Percentiles rank a stretch among this genome's conserved stretches.
phyloP scores from a whole-genome alignment of 2,797 vertebrate genomes.

The Characodon lateralis region DNA sequence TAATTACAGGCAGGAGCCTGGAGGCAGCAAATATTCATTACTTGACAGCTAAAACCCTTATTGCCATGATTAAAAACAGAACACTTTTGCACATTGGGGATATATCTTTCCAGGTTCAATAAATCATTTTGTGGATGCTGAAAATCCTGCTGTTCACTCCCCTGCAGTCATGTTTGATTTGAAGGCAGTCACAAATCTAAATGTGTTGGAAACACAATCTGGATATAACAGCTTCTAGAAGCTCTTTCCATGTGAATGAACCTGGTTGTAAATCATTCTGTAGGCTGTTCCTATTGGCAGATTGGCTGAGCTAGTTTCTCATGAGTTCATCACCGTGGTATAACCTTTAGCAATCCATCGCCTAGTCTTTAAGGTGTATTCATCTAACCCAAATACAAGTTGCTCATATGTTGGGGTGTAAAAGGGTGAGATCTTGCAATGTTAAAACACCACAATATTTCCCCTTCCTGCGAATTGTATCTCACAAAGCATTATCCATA shows the following conservation, averaged over 20 bases:
- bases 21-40: constrained; percentile 68
- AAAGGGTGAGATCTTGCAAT: not conserved
- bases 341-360: constrained; percentile 14
- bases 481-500: not conserved
- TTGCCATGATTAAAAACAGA: constrained; percentile 72
- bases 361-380: not conserved
- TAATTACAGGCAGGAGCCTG: constrained; percentile 64
- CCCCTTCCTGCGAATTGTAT: not conserved
- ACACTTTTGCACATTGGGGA: constrained; percentile 61
- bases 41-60: constrained; percentile 67
- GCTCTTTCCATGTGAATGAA: constrained; percentile 31
- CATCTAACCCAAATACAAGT: not conserved
- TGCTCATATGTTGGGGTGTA: not conserved
- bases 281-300: constrained; percentile 12
- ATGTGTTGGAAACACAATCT: constrained; percentile 36
- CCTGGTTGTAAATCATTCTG: constrained; percentile 45
- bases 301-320: constrained; percentile 13
- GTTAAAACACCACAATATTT: not conserved
- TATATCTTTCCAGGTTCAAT: constrained; percentile 61
- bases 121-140: constrained; percentile 59
- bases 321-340: constrained; percentile 30
- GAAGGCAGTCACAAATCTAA: constrained; percentile 56
- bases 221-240: constrained; percentile 46
- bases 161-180: constrained; percentile 54
- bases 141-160: constrained; percentile 50